Conservation (phyloP, 2,113 vertebrate genomes). For the Monarcha castaneiventris region DNA sequence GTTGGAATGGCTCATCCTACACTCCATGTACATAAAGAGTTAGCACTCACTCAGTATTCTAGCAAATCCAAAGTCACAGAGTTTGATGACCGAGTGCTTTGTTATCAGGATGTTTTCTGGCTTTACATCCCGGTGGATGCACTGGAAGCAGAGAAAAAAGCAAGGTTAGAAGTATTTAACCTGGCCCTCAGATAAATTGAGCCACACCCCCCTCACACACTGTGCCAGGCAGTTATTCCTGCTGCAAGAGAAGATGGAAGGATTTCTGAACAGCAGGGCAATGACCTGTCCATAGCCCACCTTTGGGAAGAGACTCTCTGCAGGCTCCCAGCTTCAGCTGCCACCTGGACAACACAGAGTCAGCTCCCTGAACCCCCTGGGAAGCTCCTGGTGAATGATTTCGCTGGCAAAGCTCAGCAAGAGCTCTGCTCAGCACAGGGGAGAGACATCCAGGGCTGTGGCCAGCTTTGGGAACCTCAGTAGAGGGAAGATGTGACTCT, state of each 20-base stretch:
- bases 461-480: background rate
- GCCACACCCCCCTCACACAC: background rate
- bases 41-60: conserved; percentile 89
- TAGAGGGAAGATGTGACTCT: background rate
- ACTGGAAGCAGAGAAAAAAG: conserved; percentile 72
- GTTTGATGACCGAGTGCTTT: conserved; percentile 92
- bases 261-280: background rate
- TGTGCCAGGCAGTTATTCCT: background rate
- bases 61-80: conserved; percentile 97
- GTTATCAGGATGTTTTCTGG: conserved; percentile 97
- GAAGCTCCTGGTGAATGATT: background rate
- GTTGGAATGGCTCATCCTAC: background rate
- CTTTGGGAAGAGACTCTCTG: background rate
- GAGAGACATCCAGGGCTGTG: background rate
- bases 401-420: background rate
- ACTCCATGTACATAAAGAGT: accelerated
- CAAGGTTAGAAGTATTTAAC: background rate
- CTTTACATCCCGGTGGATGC: conserved; percentile 95
- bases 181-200: background rate
- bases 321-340: background rate
- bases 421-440: background rate
- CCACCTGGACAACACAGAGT: accelerated
- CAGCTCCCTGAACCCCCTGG: background rate
- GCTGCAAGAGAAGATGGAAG: background rate
- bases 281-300: background rate